Base-by-base conservation (phyloP, 2,113 vertebrate genomes). In the Cariama cristata region DNA sequence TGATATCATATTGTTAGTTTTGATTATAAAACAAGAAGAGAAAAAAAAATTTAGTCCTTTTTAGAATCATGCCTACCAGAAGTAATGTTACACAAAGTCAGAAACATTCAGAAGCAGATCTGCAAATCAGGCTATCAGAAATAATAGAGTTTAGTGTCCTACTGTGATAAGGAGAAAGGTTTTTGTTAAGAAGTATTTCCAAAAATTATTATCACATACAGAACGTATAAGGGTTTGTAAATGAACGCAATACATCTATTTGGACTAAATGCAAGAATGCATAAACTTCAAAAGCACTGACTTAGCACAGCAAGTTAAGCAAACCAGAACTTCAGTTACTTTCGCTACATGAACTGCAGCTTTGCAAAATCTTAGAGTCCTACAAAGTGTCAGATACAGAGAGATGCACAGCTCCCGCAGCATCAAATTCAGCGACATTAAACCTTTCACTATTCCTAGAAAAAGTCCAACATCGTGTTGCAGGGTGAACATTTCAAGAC, bases 331-430 rank as follows among this genome's bases (percentile, higher is more conserved):
- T 88, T 64, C 14, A 27, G 12, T 30, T 68, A 64, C 12, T 50
- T 77, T 67, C 22, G 35, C 35, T 58, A 23, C 3, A 22, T 3
- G 10, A 45, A 82, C 45, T 53, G 16, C n/a, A 67, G 35, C 33
- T 67, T 88, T 91, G 50, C 47, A 38, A 75, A 69, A 56, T 56
- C 19, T 38, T 49, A 26, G 3, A 63, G 23, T 40, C 19, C 52
- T 68, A 49, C 8, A 10, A 60, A 53, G 21, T 22, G 5, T 35
- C 42, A 82, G 38, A 16, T 55, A 63, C 47, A 83, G 42, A 79
- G 2, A 86, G 11, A 88, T 0, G 2, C 12, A 30, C 24, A 72
- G 62, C 18, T 86, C 52, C n/a, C 32, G 32, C 0, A 6, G 27
- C 45, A 73, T 42, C 40, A 47, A 23, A 58, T 66, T 66, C 45